Conservation (phyloP, 2,888 invertebrate genomes). For the Nineta flava region DNA sequence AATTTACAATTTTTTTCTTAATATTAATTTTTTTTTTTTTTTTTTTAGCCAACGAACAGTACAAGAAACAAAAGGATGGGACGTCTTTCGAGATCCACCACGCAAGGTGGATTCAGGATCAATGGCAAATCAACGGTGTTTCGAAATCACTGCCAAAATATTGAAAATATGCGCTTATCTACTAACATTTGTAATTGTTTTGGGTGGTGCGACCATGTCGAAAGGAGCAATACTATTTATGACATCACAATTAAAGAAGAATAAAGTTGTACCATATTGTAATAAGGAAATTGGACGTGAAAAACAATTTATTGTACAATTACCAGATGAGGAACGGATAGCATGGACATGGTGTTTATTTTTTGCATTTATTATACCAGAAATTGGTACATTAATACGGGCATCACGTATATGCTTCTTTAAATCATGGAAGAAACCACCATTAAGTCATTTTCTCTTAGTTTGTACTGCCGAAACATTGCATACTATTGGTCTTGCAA, state of each 20-base stretch:
- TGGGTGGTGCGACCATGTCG: conserved; percentile 71
- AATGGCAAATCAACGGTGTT: conserved; percentile 73
- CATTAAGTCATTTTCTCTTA: conserved; percentile 43
- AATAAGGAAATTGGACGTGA: conserved; percentile 77
- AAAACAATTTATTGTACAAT: conserved; percentile 64
- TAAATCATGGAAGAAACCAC: conserved; percentile 68
- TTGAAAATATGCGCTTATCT: conserved; percentile 74
- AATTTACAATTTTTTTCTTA: too few relatives aligned
- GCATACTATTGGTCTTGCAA: conserved; percentile 72
- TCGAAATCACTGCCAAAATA: conserved; percentile 70
- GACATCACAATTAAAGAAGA: conserved; percentile 74
- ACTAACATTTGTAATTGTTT: conserved; percentile 69
- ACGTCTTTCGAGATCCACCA: conserved; percentile 87
- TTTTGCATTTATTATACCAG: conserved; percentile 76
- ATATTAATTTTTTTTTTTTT: conserved; percentile 13
- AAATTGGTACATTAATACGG: conserved; percentile 71
- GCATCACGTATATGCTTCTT: conserved; percentile 79
- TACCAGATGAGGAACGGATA: conserved; percentile 73
- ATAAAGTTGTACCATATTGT: conserved; percentile 63
- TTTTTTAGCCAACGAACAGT: conserved; percentile 61
- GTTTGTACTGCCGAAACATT: conserved; percentile 75
- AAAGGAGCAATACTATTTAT: conserved; percentile 82
- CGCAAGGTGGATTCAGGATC: conserved; percentile 78
- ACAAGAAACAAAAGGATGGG: conserved; percentile 88
- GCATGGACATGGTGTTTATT: conserved; percentile 89